phyloP scores from a whole-genome alignment of 2,797 vertebrate species.

The Sorex maritimensis region DNA sequence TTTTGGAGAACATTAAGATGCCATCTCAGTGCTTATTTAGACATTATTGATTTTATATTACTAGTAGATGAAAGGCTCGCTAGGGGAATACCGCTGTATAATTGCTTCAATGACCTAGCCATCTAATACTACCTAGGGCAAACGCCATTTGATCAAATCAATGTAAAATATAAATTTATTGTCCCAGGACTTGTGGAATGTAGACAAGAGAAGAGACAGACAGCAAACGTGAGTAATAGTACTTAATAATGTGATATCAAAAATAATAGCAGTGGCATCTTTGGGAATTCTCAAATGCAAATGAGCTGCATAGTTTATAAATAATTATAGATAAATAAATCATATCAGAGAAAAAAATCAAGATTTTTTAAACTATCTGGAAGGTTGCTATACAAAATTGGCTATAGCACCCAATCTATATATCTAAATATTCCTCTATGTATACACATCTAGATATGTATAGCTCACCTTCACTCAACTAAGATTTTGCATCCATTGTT shows the following conservation, averaged over 20 bases:
- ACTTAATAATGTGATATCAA: constrained; percentile 68
- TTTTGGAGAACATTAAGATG: constrained; percentile 88
- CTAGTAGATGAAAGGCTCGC: constrained; percentile 84
- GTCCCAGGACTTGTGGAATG: constrained; percentile 52
- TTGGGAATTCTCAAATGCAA: constrained; percentile 57
- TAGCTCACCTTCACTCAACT: too few species aligned
- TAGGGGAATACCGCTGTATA: constrained; percentile 84
- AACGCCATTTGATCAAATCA: constrained; percentile 85
- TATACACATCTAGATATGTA: too few species aligned
- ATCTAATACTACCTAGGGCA: constrained; percentile 68
- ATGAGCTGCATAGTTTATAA: not conserved
- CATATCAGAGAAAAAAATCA: constrained; percentile 38
- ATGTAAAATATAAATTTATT: constrained; percentile 78
- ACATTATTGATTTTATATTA: constrained; percentile 90
- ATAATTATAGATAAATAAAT: constrained; percentile 53
- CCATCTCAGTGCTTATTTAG: constrained; percentile 87
- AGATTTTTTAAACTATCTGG: not conserved
- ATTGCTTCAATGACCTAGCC: constrained; percentile 85
- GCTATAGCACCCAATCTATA: too few species aligned
- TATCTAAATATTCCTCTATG: too few species aligned
- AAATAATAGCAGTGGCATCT: constrained; percentile 65
- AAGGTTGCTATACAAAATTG: not conserved
- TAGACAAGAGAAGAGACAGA: not conserved
- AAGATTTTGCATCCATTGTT: not conserved
- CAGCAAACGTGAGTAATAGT: constrained; percentile 18